Conservation (phyloP, 2,888 invertebrate species). For the Drosophila neotestacea region DNA sequence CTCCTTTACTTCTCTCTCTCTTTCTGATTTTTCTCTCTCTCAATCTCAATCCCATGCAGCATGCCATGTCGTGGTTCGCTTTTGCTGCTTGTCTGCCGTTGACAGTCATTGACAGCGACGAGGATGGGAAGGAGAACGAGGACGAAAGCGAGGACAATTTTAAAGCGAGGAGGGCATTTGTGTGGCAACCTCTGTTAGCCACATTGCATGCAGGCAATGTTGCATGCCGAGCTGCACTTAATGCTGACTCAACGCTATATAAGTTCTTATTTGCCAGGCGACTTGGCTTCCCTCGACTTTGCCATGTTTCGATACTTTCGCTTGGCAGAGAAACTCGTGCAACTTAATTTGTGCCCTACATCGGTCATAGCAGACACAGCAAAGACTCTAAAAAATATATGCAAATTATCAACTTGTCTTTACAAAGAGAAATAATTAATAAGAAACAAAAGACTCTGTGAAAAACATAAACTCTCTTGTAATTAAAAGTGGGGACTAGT, state of each 20-base stretch:
- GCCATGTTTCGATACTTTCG: conserved; percentile 41
- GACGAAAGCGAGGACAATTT: background rate
- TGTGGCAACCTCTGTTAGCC: conserved; percentile 24
- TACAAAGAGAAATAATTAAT: too few species aligned
- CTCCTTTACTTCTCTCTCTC: background rate
- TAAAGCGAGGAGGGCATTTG: background rate
- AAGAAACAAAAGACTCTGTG: too few species aligned
- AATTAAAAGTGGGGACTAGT: too few species aligned
- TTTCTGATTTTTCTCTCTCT: conserved; percentile 1
- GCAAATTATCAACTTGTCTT: background rate
- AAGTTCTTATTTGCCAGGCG: conserved; percentile 68
- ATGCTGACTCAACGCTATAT: conserved; percentile 72
- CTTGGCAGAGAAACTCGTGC: conserved; percentile 10
- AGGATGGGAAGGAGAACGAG: conserved; percentile 11
- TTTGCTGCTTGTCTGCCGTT: conserved; percentile 66
- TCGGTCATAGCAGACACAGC: conserved; percentile 24
- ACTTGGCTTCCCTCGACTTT: conserved; percentile 40
- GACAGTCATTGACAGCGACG: conserved; percentile 75
- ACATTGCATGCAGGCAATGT: conserved; percentile 69
- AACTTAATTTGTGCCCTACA: conserved; percentile 47
- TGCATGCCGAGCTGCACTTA: conserved; percentile 73
- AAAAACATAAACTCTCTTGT: too few species aligned
- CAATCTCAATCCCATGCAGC: conserved; percentile 22
- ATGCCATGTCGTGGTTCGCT: conserved; percentile 61
- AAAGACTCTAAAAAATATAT: background rate